Conservation (phyloP, 1,140 invertebrate species). For the Probaryconus sp. region DNA sequence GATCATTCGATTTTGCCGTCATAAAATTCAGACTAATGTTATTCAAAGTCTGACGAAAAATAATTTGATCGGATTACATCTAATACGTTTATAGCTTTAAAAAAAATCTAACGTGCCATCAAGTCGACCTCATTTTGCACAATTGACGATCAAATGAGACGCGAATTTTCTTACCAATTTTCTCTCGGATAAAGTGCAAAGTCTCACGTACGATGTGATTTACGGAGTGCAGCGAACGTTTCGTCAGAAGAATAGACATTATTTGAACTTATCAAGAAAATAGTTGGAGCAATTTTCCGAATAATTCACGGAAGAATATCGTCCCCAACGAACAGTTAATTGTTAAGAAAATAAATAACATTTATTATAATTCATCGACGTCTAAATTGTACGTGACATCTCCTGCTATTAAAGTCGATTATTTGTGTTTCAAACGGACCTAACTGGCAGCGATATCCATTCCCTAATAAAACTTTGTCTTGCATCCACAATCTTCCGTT, state of each 20-base stretch:
- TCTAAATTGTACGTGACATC: slow-evolving; percentile 38
- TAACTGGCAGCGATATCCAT: slow-evolving; percentile 24
- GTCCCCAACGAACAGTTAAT: no score
- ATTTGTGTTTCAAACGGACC: slow-evolving; percentile 32
- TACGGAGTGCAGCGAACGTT: slow-evolving; percentile 19
- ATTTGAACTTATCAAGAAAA: no score
- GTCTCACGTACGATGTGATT: slow-evolving; percentile 51
- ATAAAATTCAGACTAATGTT: neutral
- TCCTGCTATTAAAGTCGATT: slow-evolving; percentile 24
- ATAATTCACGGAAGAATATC: no score
- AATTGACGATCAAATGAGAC: slow-evolving; percentile 19
- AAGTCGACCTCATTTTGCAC: slow-evolving; percentile 37
- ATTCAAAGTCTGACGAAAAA: neutral
- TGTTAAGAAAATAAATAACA: slow-evolving; percentile 7
- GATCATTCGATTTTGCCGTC: slow-evolving; percentile 17
- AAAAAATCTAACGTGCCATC: slow-evolving; percentile 32
- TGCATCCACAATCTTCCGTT: slow-evolving; percentile 1
- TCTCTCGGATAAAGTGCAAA: slow-evolving; percentile 40
- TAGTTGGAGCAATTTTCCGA: no score
- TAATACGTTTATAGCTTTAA: slow-evolving; percentile 16
- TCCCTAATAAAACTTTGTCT: slow-evolving; percentile 9
- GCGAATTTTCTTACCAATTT: slow-evolving; percentile 55
- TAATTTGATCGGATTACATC: slow-evolving; percentile 10
- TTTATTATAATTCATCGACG: slow-evolving; percentile 10
- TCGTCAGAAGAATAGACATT: no score